These are phyloP conservation scores for Falco cherrug DNA, from an alignment of 2,797 vertebrate genomes.

Conservation along the genomic window DNA sequence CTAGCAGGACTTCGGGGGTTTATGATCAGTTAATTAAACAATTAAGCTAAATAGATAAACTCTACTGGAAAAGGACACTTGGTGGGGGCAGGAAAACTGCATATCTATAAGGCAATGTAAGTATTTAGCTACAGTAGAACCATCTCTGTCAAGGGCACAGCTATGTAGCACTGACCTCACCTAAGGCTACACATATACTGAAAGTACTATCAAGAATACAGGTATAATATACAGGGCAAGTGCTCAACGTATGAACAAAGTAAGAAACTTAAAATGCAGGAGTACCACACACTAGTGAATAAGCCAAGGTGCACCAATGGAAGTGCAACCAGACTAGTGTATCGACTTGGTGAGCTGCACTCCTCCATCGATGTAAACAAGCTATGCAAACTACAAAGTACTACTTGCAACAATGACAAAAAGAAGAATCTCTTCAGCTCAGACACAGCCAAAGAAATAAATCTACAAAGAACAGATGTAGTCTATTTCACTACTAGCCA, in stretches of 20 bases:
- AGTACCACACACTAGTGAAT: background rate
- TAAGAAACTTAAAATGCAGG: rapidly evolving
- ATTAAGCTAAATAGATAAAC: background rate
- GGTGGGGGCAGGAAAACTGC: background rate
- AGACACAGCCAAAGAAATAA: background rate
- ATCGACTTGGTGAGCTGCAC: rapidly evolving
- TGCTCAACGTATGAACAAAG: rapidly evolving
- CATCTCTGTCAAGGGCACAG: background rate
- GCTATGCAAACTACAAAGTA: rapidly evolving
- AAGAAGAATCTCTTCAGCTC: background rate
- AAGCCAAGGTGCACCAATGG: background rate
- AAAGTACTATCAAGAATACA: background rate
- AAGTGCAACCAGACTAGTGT: background rate
- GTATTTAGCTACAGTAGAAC: background rate
- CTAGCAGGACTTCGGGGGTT: rapidly evolving
- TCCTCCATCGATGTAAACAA: rapidly evolving
- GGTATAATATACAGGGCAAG: background rate
- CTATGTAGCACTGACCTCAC: background rate
- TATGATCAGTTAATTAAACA: background rate
- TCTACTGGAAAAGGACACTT: background rate
- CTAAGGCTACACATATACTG: rapidly evolving
- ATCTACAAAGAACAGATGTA: background rate
- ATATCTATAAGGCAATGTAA: background rate
- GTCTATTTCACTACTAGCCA: background rate
- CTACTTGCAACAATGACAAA: background rate